Evolutionary conservation across 2,113 vertebrate genomes (phyloP), one percentile per base, ranked within the genome.

Genomic region (Leucoraja erinaceus): DNA sequence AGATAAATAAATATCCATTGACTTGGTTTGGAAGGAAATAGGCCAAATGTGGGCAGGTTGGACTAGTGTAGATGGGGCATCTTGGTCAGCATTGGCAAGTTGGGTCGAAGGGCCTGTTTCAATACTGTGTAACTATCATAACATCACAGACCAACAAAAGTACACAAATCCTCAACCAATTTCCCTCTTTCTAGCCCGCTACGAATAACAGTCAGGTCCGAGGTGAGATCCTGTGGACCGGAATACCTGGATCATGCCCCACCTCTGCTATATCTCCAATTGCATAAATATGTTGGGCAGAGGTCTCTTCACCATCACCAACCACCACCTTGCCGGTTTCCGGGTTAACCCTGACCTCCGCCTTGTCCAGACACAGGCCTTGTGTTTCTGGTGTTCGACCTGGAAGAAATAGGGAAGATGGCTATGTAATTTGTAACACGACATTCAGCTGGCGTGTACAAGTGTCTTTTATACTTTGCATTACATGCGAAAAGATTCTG

Each of bases 221-320:
- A 22, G 11, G 9, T 59, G 28, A 4, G 22, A 63, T 86, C 61
- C 61, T n/a, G n/a, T 31, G 14, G 54, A 25, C 1, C 12, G 54
- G 22, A 28, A 95, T 94, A 94, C 94, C 94, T 94, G 88, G 94
- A 94, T 2, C 33, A 25, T 11, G 94, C 93, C 94, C 95, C 93
- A 99, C 98, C 98, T 98, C 97, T 0, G 96, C 94, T 75, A 98
- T 96, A 93, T 99, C 98, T 90, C 99, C 98, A 0, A 99, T 94
- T 93, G 98, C 98, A 28, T 96, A 99, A 94, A 99, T 96, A 94
- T 98, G 97, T 93, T 97, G 96, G 93, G 98, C 95, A 0, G 98
- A 98, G 74, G 98, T 98, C 75, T 96, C 95, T 94, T 99, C 99
- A 28, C 90, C 94, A 12, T 96, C 94, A 25, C 96, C 95, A 10